These are phyloP conservation scores for Sciurus vulgaris DNA, from an alignment of 2,797 vertebrate species.

Conservation along the genomic window DNA sequence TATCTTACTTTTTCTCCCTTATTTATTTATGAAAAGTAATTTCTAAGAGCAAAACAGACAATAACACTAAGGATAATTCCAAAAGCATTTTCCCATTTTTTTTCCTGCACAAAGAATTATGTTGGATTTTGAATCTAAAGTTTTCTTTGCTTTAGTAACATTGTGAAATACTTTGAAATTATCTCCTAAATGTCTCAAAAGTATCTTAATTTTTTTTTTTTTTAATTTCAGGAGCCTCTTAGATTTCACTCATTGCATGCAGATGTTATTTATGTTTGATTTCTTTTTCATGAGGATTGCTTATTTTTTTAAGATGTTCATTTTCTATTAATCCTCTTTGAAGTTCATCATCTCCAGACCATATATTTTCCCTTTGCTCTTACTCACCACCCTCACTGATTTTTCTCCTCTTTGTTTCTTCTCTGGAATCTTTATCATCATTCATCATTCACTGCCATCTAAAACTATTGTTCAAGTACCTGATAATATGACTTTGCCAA, in stretches of 20 bases:
- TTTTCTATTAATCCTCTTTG: background rate
- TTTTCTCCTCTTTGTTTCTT: background rate
- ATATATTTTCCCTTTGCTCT: no score
- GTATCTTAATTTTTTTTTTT: background rate
- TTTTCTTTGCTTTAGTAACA: background rate
- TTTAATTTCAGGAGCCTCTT: background rate
- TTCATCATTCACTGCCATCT: background rate
- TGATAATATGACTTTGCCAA: background rate
- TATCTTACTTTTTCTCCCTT: no score
- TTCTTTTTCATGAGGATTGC: background rate
- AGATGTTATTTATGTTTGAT: background rate
- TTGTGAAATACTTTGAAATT: background rate
- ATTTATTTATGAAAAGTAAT: background rate
- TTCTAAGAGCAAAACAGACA: background rate
- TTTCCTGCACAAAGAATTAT: background rate
- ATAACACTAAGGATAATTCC: background rate
- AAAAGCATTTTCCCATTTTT: background rate
- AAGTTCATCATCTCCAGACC: background rate
- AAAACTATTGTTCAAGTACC: background rate
- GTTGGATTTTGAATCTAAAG: background rate
- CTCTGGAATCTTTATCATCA: background rate
- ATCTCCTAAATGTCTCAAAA: background rate
- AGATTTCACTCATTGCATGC: background rate
- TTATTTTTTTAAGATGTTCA: background rate
- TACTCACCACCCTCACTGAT: background rate